These are phyloP conservation scores for Enteromius paludinosus DNA, from an alignment of 2,797 vertebrate species.

Conservation along the genomic window DNA sequence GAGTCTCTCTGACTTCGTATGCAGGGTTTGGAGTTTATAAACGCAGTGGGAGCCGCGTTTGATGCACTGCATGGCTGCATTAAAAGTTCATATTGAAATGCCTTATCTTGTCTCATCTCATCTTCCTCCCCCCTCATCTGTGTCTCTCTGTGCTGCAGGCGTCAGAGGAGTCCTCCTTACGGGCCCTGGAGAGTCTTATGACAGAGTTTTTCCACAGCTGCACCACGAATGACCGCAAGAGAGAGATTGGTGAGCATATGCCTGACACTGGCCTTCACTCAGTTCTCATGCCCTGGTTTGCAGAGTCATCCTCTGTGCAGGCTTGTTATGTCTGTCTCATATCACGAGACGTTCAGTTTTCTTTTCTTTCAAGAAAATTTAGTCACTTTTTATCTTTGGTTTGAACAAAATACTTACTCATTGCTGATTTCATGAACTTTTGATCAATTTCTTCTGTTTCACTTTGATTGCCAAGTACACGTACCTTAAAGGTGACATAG, in stretches of 20 bases:
- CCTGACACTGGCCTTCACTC: slow-evolving; percentile 3
- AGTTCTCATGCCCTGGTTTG: neutral
- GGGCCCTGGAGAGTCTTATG: slow-evolving; percentile 95
- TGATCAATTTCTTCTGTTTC: too few relatives aligned
- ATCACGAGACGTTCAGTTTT: neutral
- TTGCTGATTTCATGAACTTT: too few relatives aligned
- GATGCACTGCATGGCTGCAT: neutral
- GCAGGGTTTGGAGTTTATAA: neutral
- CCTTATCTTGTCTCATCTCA: neutral
- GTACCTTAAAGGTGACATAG: too few relatives aligned
- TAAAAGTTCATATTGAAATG: neutral
- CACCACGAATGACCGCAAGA: slow-evolving; percentile 95
- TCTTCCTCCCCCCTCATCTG: neutral
- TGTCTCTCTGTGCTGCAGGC: slow-evolving; percentile 74
- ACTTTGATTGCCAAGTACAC: too few relatives aligned
- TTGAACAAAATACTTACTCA: too few relatives aligned
- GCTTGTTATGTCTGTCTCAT: neutral
- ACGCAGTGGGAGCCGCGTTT: neutral
- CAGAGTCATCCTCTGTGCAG: neutral
- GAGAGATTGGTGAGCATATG: slow-evolving; percentile 89
- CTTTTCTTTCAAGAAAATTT: neutral
- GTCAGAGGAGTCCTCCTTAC: slow-evolving; percentile 92
- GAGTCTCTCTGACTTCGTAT: neutral
- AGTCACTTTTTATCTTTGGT: too few relatives aligned
- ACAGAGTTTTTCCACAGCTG: slow-evolving; percentile 97